phyloP scores from a whole-genome alignment of 1,140 invertebrate species.

The Matsumurasca onukii region DNA sequence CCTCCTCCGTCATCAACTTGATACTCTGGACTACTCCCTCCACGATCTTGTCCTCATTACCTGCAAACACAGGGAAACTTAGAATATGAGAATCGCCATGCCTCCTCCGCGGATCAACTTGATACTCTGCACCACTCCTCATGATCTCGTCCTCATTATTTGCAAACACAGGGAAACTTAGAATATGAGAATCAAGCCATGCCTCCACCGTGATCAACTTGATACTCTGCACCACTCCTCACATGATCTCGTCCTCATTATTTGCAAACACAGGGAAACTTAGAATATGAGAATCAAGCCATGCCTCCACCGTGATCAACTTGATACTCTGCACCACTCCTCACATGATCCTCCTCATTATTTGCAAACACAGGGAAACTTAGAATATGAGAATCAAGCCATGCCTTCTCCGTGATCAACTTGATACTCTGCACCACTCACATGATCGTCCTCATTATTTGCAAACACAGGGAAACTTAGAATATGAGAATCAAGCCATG shows the following conservation, averaged over 20 bases:
- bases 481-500: too few relatives aligned
- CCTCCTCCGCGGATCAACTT: slow-evolving; percentile 98
- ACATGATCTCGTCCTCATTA: slow-evolving; percentile 99
- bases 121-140: slow-evolving; percentile 97
- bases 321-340: slow-evolving; percentile 99
- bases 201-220: slow-evolving; percentile 99
- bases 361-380: too few relatives aligned
- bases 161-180: slow-evolving; percentile 99
- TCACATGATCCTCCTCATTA: slow-evolving; percentile 98
- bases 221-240: slow-evolving; percentile 99
- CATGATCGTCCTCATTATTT: slow-evolving; percentile 99
- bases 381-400: too few relatives aligned
- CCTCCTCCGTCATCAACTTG: slow-evolving; percentile 98
- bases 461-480: too few relatives aligned
- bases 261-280: slow-evolving; percentile 99
- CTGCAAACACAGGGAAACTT: slow-evolving; percentile 99
- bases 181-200: too few relatives aligned
- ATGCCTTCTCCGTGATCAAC: too few relatives aligned
- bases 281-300: too few relatives aligned
- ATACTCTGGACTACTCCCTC: slow-evolving; percentile 99
- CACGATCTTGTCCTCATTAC: slow-evolving; percentile 99
- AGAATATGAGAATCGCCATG: too few relatives aligned
- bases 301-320: slow-evolving; percentile 96
- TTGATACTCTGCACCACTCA: too few relatives aligned
- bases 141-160: slow-evolving; percentile 99